Base-by-base conservation (phyloP, 2,888 invertebrate species). In the Lasius platythorax region DNA sequence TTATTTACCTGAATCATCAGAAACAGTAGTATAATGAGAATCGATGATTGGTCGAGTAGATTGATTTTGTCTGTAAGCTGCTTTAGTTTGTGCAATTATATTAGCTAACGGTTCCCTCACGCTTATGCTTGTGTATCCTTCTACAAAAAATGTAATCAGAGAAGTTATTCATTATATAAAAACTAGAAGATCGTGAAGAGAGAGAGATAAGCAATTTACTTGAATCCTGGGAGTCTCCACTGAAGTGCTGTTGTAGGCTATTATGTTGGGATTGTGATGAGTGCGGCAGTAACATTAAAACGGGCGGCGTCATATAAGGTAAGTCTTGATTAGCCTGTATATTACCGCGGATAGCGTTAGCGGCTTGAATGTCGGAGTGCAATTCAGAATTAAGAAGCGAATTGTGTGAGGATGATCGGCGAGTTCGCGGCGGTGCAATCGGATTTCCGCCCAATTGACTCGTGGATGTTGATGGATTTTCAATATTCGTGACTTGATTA, bases 51-150 rank as follows among this genome's bases (percentile, higher is more conserved):
- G 89, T 75, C 94, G 92, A 66, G 90, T 81, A 18, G 91, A 84
- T 83, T 93, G 93, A 28, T 93, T 93, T 86, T 94, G 93, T 86
- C 95, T 95, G 83, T 94, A 94, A 67, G 95, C 94, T 28, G 92
- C 93, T 89, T 95, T 94, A 0, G 97, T 97, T 94, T 97, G 96
- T 72, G 97, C 97, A 89, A 97, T 96, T 87, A 97, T 97, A 93
- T 97, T 97, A 4, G 98, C 98, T 86, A 98, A 95, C 0, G 98
- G 98, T 94, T 98, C 98, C 28, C 98, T 96, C 1, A 98, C 98
- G 88, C 98, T 98, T 90, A 98, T 98, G 93, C 98, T 98, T 0
- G 98, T 98, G 94, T 98, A 98, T 67, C 98, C 98, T 96, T 98
- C 98, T 98, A 95, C 28, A 56, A 30, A 66, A 15, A 63, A 61